Evolutionary conservation across 2,113 vertebrate species (phyloP), one percentile per base, ranked within the genome.

Genomic region (Psittacula cyanocephala): DNA sequence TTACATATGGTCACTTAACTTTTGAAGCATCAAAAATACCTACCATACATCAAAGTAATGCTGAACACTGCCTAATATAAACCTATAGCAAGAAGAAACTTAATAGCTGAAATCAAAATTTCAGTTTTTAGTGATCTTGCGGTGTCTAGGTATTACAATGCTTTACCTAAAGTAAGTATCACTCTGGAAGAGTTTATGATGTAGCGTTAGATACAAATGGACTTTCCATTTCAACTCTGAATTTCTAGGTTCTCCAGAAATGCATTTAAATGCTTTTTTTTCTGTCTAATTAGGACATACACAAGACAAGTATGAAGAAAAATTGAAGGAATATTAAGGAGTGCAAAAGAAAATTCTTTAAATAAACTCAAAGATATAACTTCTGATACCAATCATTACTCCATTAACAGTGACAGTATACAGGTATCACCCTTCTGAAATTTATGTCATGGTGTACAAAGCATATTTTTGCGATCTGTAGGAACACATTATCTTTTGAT

Each of bases 21-120:
- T 79, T 44, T 37, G n/a, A 88, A 92, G 53, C 80, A 79, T 71
- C 96, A 85, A 83, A 95, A 93, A 76, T 39, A 76, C 28, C 72
- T 64, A 55, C 77, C 37, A 93, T 96, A 65, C 29, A 92, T 96
- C 92, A 96, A 76, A 91, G 65, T 91, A 86, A 95, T 87, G 57
- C 72, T 69, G 95, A 92, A 65, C 35, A 57, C 31, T 35, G 47
- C 65, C 69, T 81, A 76, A 93, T 82, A 89, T 50, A 78, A 91
- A 53, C 44, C 57, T 72, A 29, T 91, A 91, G 89, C 5, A 76
- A 67, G 52, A 92, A 95, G 57, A 28, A 84, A 72, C 67, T 79
- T 84, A 69, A 84, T 77, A 79, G 31, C 62, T 75, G 31, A 90
- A 88, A 95, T 78, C 3, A 93, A 84, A 94, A 72, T 86, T 91